A percentile compares a stretch with the other conserved stretches of the same genome.
These are phyloP conservation scores for Takifugu rubripes DNA, from an alignment of 2,797 vertebrate genomes.

Conservation along the genomic window DNA sequence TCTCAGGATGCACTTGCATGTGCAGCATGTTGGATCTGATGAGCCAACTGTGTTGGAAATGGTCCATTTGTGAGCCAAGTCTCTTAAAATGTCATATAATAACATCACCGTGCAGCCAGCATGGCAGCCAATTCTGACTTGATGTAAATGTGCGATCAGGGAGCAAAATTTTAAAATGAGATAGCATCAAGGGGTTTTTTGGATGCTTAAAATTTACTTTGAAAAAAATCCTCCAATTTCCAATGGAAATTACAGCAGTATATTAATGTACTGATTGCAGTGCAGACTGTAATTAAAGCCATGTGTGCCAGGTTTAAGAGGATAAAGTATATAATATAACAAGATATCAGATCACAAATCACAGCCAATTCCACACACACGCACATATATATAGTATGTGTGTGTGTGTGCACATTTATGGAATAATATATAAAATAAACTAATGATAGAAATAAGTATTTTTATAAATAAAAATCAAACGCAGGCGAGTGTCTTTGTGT, in stretches of 20 bases:
- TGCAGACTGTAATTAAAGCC: conserved; percentile 46
- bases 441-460: too few species aligned
- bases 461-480: background rate
- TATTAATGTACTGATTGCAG: conserved; percentile 21
- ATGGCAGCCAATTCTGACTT: conserved; percentile 16
- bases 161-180: conserved; percentile 26
- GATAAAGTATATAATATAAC: conserved; percentile 24
- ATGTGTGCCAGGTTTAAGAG: conserved; percentile 29
- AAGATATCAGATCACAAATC: conserved; percentile 21
- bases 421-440: too few species aligned
- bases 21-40: conserved; percentile 50
- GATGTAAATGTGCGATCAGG: conserved; percentile 8
- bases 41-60: conserved; percentile 49
- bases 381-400: background rate
- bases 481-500: conserved; percentile 10
- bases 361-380: background rate
- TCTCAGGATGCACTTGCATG: conserved; percentile 50
- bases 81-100: conserved; percentile 44
- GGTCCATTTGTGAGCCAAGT: conserved; percentile 50
- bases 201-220: conserved; percentile 38
- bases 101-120: conserved; percentile 39
- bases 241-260: conserved; percentile 27
- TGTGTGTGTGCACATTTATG: too few species aligned
- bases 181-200: conserved; percentile 11
- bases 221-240: conserved; percentile 18